Evolutionary conservation across 2,113 vertebrate genomes (phyloP).

Genomic region (Saccopteryx bilineata): DNA sequence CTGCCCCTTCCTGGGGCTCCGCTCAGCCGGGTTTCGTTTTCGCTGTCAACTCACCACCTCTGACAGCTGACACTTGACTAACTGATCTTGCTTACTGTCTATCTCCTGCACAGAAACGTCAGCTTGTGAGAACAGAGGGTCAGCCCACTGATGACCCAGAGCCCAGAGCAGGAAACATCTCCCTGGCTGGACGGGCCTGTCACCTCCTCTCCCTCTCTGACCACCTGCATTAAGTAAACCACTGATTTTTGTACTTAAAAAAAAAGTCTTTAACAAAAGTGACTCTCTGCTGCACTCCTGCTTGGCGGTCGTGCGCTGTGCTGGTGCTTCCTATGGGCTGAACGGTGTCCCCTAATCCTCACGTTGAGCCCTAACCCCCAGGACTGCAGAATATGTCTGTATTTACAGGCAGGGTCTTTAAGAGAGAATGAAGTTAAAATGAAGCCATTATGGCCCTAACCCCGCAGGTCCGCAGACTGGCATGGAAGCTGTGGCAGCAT

Average conservation of each 20-base stretch:
- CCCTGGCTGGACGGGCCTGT: too few species aligned
- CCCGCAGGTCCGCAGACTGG: too few species aligned
- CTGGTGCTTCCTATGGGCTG: neutral
- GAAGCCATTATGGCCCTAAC: neutral
- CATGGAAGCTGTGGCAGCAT: too few species aligned
- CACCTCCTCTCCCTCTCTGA: too few species aligned
- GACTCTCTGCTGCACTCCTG: neutral
- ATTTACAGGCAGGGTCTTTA: neutral
- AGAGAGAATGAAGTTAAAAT: neutral
- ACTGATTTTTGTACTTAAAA: neutral
- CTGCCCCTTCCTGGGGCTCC: neutral
- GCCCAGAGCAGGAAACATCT: neutral
- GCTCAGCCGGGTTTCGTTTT: neutral
- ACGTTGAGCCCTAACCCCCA: neutral
- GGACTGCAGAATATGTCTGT: neutral
- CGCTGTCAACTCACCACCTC: neutral
- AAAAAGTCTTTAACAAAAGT: neutral
- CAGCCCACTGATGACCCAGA: neutral
- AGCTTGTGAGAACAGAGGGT: neutral
- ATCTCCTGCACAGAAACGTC: neutral
- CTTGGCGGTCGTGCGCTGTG: neutral
- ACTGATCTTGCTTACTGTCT: neutral
- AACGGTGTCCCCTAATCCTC: neutral
- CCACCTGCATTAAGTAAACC: neutral
- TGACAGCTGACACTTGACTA: neutral